These are phyloP conservation scores for Polia nebulosa DNA, from an alignment of 2,888 invertebrate genomes.

Conservation along the genomic window DNA sequence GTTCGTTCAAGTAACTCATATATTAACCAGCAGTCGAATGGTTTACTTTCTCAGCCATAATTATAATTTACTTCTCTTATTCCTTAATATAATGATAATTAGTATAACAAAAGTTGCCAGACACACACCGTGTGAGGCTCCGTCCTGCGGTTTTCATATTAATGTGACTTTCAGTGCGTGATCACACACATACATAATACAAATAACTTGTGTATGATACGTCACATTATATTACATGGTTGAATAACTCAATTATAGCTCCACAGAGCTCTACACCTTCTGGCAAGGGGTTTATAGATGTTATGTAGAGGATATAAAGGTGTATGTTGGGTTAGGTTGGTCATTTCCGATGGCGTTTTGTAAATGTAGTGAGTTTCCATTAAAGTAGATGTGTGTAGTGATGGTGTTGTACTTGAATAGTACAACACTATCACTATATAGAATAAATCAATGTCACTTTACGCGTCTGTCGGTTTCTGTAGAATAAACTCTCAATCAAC, in stretches of 20 bases:
- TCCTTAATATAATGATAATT: conserved; percentile 22
- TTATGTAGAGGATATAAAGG: background rate
- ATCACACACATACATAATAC: conserved; percentile 4
- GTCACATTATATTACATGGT: conserved; percentile 29
- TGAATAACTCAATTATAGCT: conserved; percentile 40
- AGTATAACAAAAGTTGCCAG: no score
- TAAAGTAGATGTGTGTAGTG: no score
- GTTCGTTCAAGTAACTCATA: no score
- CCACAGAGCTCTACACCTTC: background rate
- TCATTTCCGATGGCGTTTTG: conserved; percentile 35
- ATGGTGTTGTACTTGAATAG: no score
- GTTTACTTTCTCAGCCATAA: no score
- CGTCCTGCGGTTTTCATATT: conserved; percentile 32
- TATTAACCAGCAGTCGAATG: no score
- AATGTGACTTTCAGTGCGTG: conserved; percentile 12
- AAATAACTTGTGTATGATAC: conserved; percentile 15
- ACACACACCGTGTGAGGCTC: no score
- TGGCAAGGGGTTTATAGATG: conserved; percentile 14
- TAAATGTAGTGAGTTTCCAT: conserved; percentile 16
- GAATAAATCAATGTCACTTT: no score
- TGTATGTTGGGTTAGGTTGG: background rate
- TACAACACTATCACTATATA: no score
- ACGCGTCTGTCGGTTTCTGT: no score
- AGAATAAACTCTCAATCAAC: no score
- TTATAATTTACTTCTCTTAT: background rate